Evolutionary conservation across 1,140 invertebrate species (phyloP).

Genomic region (Armadillidium nasatum): DNA sequence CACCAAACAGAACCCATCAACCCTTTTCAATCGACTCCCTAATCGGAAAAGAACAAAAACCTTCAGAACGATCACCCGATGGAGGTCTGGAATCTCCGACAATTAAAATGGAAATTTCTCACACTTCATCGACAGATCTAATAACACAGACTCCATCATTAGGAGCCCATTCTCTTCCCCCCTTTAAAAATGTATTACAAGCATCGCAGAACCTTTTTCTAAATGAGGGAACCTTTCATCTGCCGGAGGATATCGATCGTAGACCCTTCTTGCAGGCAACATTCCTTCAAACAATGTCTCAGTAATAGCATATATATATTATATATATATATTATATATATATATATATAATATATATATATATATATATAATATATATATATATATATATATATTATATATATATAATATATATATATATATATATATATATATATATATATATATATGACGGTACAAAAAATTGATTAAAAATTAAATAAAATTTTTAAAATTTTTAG

Average conservation of each 20-base stretch:
- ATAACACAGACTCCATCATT: constrained; percentile 24
- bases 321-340: no score
- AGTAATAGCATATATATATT: no score
- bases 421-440: no score
- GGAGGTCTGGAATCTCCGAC: constrained; percentile 30
- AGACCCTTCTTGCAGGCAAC: constrained; percentile 40
- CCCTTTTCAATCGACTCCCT: constrained; percentile 46
- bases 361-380: no score
- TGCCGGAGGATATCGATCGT: constrained; percentile 30
- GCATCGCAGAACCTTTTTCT: no score
- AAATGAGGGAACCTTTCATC: neutral
- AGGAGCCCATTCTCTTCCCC: constrained; percentile 22
- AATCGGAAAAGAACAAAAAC: constrained; percentile 39
- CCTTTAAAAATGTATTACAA: constrained; percentile 17
- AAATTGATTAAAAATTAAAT: no score
- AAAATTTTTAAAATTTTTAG: no score
- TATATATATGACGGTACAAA: no score
- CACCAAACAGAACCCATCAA: constrained; percentile 29
- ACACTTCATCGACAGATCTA: constrained; percentile 37
- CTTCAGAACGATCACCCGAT: constrained; percentile 21
- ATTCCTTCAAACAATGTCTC: constrained; percentile 42
- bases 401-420: no score
- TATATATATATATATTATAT: no score
- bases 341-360: no score
- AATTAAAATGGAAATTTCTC: constrained; percentile 41